These are phyloP conservation scores for Mastomys natalensis DNA, from an alignment of 2,113 vertebrate species.

Conservation along the genomic window DNA sequence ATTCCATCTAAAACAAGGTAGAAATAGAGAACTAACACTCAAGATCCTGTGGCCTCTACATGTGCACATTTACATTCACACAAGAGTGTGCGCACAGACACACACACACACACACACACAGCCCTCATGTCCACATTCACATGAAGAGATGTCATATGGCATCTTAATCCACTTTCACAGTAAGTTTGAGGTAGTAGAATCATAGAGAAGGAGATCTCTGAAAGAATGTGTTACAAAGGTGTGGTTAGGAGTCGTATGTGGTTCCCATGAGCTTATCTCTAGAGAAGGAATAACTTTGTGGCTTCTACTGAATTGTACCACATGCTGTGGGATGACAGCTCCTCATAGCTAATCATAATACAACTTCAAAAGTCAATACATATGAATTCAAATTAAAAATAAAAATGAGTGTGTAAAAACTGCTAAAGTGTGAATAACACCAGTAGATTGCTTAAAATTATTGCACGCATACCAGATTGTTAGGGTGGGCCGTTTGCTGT, in stretches of 20 bases:
- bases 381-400: neutral
- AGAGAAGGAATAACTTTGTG: neutral
- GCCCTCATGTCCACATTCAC: neutral
- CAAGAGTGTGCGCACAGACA: rapidly evolving
- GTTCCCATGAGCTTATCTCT: neutral
- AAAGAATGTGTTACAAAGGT: neutral
- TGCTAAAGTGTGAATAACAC: neutral
- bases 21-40: too few species aligned
- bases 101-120: neutral
- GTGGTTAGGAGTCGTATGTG: rapidly evolving
- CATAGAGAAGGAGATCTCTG: neutral
- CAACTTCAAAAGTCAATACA: neutral
- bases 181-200: neutral
- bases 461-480: neutral
- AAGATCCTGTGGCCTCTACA: neutral
- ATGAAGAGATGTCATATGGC: neutral
- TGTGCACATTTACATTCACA: too few species aligned
- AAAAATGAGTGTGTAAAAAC: neutral
- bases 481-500: neutral
- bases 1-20: neutral
- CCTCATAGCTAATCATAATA: neutral
- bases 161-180: neutral
- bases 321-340: neutral
- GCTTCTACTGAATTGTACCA: neutral
- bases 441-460: neutral